Conservation (phyloP, 2,888 invertebrate species). For the Smittia sp. region DNA sequence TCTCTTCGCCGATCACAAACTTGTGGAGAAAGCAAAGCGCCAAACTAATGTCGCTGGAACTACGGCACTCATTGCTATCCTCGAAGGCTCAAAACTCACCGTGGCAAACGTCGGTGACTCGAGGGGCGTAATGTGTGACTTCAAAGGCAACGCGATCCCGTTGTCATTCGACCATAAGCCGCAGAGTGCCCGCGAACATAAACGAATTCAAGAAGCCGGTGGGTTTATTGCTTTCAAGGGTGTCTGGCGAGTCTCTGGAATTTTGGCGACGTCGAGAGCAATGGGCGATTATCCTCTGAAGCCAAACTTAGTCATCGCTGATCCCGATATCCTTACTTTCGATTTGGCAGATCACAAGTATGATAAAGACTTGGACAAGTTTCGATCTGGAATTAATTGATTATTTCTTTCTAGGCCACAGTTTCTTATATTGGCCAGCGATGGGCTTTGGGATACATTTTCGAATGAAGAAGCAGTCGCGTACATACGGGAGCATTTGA, state of each 20-base stretch:
- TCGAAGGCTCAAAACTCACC: conserved; percentile 76
- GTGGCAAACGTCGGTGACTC: conserved; percentile 98
- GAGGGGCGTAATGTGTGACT: conserved; percentile 92
- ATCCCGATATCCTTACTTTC: conserved; percentile 91
- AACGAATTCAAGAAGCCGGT: conserved; percentile 90
- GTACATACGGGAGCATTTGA: conserved; percentile 79
- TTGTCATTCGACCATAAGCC: conserved; percentile 97
- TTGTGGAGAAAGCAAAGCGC: conserved; percentile 80
- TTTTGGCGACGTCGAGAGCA: conserved; percentile 89
- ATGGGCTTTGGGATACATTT: conserved; percentile 96
- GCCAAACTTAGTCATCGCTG: conserved; percentile 89
- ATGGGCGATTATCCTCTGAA: conserved; percentile 94
- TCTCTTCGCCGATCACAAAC: conserved; percentile 74
- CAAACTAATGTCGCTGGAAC: conserved; percentile 78
- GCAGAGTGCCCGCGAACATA: conserved; percentile 86
- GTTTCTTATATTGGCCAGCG: conserved; percentile 89
- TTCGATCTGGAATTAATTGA: conserved; percentile 6
- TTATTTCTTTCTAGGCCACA: conserved; percentile 58
- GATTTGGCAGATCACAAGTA: conserved; percentile 76
- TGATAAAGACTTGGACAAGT: conserved; percentile 43
- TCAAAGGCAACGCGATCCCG: conserved; percentile 83
- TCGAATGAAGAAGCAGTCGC: conserved; percentile 90
- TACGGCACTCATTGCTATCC: conserved; percentile 84
- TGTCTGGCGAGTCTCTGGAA: conserved; percentile 94
- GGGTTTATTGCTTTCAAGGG: conserved; percentile 94